phyloP scores from a whole-genome alignment of 1,140 invertebrate species.

The Triops longicaudatus region DNA sequence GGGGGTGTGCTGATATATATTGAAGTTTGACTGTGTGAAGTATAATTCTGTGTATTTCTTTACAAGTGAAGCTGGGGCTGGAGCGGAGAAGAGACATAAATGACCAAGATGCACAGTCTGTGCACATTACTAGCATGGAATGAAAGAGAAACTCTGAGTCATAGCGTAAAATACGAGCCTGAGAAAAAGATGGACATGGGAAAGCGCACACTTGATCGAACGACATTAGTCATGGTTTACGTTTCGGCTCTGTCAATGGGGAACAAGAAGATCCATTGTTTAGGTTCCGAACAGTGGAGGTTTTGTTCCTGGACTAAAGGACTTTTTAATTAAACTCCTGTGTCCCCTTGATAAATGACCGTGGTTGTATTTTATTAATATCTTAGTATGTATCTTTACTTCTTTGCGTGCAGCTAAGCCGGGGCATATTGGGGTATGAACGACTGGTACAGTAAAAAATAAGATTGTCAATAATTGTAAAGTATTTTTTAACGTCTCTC shows the following conservation, averaged over 20 bases:
- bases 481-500: no score
- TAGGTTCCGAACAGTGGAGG: background rate
- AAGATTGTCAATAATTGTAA: no score
- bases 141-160: background rate
- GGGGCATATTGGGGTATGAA: no score
- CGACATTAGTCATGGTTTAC: background rate
- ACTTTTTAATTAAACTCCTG: background rate
- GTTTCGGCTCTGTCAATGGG: background rate
- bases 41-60: background rate
- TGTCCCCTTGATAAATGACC: background rate
- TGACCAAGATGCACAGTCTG: background rate
- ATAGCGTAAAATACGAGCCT: background rate
- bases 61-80: background rate
- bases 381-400: no score
- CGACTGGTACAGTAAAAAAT: no score
- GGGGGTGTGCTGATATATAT: background rate
- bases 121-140: background rate
- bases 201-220: conserved; percentile 2
- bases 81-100: background rate
- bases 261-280: background rate
- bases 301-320: background rate
- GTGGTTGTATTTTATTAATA: no score
- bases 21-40: background rate
- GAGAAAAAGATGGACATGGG: background rate
- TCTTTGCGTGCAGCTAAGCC: no score